A percentile compares a stretch with the other conserved stretches of the same genome.
phyloP scores from a whole-genome alignment of 2,113 vertebrate genomes.

The Hemiprocne comata region DNA sequence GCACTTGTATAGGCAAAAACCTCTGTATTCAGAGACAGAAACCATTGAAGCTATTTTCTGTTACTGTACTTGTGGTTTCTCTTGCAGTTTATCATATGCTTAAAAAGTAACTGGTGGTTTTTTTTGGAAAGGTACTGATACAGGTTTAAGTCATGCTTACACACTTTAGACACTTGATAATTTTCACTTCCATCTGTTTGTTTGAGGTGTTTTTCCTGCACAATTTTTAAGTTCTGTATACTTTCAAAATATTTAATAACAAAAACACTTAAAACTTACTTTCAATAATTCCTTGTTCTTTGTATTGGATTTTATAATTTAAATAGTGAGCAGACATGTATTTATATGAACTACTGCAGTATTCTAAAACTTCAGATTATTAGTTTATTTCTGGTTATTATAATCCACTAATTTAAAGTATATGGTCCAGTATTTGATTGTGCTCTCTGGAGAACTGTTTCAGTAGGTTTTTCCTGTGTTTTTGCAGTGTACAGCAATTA shows the following conservation, averaged over 20 bases:
- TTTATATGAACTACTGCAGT: background rate
- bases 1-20: background rate
- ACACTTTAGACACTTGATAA: background rate
- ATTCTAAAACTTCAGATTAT: background rate
- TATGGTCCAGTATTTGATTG: background rate
- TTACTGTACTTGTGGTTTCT: background rate
- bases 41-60: background rate
- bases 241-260: background rate
- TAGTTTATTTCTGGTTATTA: background rate
- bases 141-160: background rate
- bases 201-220: background rate
- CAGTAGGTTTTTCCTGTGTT: background rate
- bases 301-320: background rate
- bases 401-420: background rate
- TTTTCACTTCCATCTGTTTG: background rate
- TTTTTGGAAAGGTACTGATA: background rate
- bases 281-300: background rate
- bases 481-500: background rate
- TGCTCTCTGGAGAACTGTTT: background rate
- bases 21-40: background rate
- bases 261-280: background rate
- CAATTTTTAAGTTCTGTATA: background rate
- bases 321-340: background rate
- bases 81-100: background rate
- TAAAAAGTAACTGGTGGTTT: background rate